Evolutionary conservation across 2,797 vertebrate species (phyloP), one percentile per base, ranked within the genome.

Genomic region (Phyllotis vaccarum): DNA sequence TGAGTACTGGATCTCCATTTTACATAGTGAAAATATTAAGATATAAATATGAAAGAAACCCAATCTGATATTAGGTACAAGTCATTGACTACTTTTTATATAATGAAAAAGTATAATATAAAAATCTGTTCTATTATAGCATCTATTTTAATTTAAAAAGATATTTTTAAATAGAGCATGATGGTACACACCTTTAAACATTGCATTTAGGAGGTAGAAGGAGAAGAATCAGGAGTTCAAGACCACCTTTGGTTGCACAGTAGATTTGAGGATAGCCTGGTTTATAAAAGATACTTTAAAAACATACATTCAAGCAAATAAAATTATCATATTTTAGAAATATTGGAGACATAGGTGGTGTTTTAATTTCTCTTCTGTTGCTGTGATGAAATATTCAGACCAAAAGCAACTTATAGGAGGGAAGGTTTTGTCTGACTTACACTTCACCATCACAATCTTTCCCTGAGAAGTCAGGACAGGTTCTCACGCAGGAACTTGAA

Each of bases 41-140:
- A 78, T 78, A 52, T 62, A 95, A 82, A 78, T 90, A 80, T 79
- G 83, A 95, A 89, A 10, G 91, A 90, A 46, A n/a, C 6, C 56
- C 81, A 85, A 86, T 56, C 3, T 86, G 70, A 24, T 66, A 89
- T 93, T 93, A 93, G 34, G 27, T 60, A 91, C 80, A 81, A 49
- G 3, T 68, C 52, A 66, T 4, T 58, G 16, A 31, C 81, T 70
- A 90, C 74, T 40, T 64, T 49, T 86, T 5, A 58, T 27, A 91
- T 75, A 74, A 34, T 87, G 34, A 95, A 91, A 43, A 29, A 13
- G 5, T 89, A 78, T 6, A 86, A 34, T 82, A 82, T 95, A 76
- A 72, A 40, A 66, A 78, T 31, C 21, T 83, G 62, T 22, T 89
- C 6, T 87, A 37, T n/a, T 56, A 37, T 78, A 76, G 29, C 24